Base-by-base conservation (phyloP, 2,888 invertebrate genomes). In the Theretra japonica region DNA sequence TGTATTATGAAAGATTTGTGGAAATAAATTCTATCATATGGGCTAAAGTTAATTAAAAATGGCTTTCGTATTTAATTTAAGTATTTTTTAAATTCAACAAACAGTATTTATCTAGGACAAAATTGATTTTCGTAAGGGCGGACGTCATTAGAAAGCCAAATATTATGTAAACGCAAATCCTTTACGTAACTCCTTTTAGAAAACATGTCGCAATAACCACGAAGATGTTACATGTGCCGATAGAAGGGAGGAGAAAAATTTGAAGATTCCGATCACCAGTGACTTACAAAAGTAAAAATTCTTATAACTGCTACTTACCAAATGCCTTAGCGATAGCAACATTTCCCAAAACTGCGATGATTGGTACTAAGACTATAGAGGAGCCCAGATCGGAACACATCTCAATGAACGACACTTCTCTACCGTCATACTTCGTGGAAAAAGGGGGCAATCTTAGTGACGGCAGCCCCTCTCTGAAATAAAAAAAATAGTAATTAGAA, bases 281-380 rank as follows among this genome's bases (percentile, higher is more conserved):
- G 4, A 6, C 21, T 15, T 65, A 7, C 0, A 41, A 41, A 41
- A 17, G 19, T 48, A 21, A 41, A 15, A 28, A 48, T 23, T 11
- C 1, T 48, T 21, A 48, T 23, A 7, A 41, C 2, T 30, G 30
- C 1, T 33, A 91, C 95, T 95, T 89, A 97, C 97, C 97, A 86
- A 99, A 99, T 50, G 99, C 98, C 90, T 99, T 99, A 5, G 98
- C 98, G 77, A 99, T 99, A 15, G 99, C 99, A 1, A 99, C 98
- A 84, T 98, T 98, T 75, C 99, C 99, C 68, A 99, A 93, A 0
- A 99, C 97, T 0, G 97, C 98, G 77, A 99, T 97, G 50, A 99
- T 95, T 2, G 99, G 98, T 11, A 99, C 96, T 70, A 99, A 95
- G 41, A 97, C 92, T 75, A 99, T 96, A 0, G 98, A 98, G 0